Evolutionary conservation across 2,888 invertebrate genomes (phyloP), one percentile per base, ranked within the genome.

Genomic region (Mesorhabditis belari): DNA sequence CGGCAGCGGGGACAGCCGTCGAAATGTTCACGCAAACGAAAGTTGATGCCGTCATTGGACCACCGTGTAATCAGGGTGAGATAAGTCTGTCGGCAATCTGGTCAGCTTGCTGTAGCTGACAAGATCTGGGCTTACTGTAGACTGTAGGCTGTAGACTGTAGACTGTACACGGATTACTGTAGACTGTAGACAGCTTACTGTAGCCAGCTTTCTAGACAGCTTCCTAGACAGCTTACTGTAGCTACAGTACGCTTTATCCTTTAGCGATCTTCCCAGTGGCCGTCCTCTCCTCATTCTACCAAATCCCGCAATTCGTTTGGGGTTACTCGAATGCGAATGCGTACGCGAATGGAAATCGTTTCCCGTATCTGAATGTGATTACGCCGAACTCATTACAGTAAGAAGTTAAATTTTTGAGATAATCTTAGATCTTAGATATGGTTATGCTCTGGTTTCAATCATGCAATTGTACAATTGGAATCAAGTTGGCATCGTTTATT

Each of bases 311-410:
- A 21, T 21, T n/a, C 9, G n/a, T 21, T 51, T 51, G n/a, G n/a
- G 19, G 51, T 12, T 21, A 51, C 51, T 19, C n/a, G 51, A 19
- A 51, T 21, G 51, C 51, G n/a, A 51, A 35, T n/a, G 44, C 44
- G 12, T 25, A 12, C 25, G 17, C 67, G 9, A 64, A 67, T 52
- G 58, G 61, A 3, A 57, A 57, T 1, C 49, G 67, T 49, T 67
- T 64, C 55, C 67, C 67, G 5, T 67, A 63, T 58, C 27, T 67
- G 59, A 65, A 59, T 3, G 63, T 62, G 55, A 63, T 67, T 9
- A 62, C 64, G 55, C 59, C 67, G 0, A 67, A 65, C 50, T 62
- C 64, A 5, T 54, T 67, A 35, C 58, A 60, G 66, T 66, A 50
- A 55, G 63, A 58, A 35, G n/a, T n/a, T 35, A 9, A 35, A 17